Percentiles rank a stretch among this genome's conserved stretches.
Evolutionary conservation across 2,888 invertebrate species (phyloP).

Genomic region (Meghimatium bilineatum): DNA sequence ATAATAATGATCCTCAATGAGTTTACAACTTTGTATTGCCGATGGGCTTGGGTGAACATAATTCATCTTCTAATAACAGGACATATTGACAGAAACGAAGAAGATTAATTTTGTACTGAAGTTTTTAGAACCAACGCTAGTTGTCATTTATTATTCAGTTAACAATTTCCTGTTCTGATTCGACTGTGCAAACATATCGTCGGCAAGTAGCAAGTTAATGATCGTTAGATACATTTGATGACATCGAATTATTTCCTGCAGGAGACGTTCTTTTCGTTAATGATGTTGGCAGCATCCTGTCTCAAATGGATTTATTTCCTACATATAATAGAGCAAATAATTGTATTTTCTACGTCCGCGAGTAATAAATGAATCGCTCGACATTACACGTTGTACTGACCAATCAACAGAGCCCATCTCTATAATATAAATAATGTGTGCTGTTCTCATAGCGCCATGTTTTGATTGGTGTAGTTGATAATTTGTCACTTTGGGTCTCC

Average conservation of each 20-base stretch:
- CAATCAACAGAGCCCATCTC: background rate
- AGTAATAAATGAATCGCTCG: background rate
- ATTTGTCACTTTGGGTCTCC: too few species aligned
- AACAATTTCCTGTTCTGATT: background rate
- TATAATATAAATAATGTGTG: too few species aligned
- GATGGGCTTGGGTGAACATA: too few species aligned
- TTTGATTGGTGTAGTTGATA: too few species aligned
- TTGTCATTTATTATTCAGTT: background rate
- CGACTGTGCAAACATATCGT: background rate
- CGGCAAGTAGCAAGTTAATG: background rate
- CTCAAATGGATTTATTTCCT: background rate
- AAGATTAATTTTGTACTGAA: background rate
- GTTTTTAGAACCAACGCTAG: background rate
- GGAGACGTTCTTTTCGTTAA: too few species aligned
- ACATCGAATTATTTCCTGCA: constrained; percentile 7
- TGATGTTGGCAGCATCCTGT: background rate
- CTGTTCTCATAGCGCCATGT: too few species aligned
- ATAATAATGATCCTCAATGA: too few species aligned
- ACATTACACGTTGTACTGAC: background rate
- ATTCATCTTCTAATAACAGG: too few species aligned
- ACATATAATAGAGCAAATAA: background rate
- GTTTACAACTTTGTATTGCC: too few species aligned
- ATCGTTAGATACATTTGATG: background rate
- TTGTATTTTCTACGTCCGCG: background rate
- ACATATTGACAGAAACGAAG: too few species aligned